Conservation (phyloP, 2,797 vertebrate species). For the Pseudocheirus occidentalis region DNA sequence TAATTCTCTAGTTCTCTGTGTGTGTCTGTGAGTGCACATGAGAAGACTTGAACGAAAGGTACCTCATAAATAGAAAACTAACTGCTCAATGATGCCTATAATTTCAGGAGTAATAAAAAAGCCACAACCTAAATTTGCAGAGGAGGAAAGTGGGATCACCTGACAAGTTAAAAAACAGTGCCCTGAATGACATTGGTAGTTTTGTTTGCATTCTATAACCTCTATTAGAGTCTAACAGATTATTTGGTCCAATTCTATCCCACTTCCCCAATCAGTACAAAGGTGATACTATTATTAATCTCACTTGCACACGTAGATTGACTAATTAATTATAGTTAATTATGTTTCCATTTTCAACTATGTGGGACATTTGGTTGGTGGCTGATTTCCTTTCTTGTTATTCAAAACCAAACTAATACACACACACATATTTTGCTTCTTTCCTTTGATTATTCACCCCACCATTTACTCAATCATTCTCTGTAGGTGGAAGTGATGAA, state of each 20-base stretch:
- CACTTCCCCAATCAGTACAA: constrained; percentile 11
- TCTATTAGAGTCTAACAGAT: no score
- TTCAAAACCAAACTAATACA: background rate
- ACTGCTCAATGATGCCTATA: background rate
- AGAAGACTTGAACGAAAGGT: background rate
- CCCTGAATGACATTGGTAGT: background rate
- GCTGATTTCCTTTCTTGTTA: constrained; percentile 26
- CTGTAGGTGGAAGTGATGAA: constrained; percentile 84
- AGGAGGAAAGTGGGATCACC: background rate
- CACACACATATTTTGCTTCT: constrained; percentile 51
- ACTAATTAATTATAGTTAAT: constrained; percentile 6
- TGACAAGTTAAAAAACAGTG: constrained; percentile 1
- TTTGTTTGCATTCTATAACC: background rate
- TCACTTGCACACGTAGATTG: constrained; percentile 4
- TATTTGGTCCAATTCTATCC: background rate
- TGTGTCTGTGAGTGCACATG: background rate
- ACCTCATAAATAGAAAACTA: background rate
- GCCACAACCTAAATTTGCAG: background rate
- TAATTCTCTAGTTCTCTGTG: background rate
- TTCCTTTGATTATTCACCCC: constrained; percentile 79
- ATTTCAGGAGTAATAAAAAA: constrained; percentile 44
- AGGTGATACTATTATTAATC: background rate
- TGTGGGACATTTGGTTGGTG: background rate
- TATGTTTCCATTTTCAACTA: constrained; percentile 23
- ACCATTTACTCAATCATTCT: constrained; percentile 78